Conservation (phyloP, 2,113 vertebrate species). For the Romanogobio albipinnatus region DNA sequence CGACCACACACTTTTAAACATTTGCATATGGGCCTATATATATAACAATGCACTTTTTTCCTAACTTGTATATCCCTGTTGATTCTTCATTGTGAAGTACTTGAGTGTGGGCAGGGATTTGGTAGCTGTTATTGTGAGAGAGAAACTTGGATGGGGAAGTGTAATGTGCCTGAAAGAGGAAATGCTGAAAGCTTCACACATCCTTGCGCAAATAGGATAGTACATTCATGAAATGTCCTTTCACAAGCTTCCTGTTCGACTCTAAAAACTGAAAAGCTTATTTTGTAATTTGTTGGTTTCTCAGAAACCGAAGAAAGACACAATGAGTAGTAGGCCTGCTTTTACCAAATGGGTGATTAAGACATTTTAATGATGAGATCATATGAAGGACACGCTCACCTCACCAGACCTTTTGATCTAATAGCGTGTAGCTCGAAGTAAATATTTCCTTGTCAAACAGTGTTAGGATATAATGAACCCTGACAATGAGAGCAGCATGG, state of each 20-base stretch:
- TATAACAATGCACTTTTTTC: background rate
- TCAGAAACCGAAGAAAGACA: conserved; percentile 41
- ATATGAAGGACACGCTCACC: background rate
- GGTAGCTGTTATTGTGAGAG: conserved; percentile 24
- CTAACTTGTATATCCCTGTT: background rate
- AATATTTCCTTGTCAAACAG: background rate
- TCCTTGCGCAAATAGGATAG: conserved; percentile 54
- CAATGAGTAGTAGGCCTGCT: conserved; percentile 23
- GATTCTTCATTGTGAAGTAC: conserved; percentile 9
- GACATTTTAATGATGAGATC: background rate
- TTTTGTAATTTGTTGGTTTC: conserved; percentile 48
- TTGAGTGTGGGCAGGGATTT: conserved; percentile 13
- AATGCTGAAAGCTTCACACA: conserved; percentile 57
- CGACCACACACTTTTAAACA: background rate
- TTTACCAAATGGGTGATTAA: background rate
- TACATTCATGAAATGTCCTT: conserved; percentile 63
- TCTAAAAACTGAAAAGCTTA: conserved; percentile 53
- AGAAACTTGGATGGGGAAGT: conserved; percentile 56
- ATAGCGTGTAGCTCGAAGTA: background rate
- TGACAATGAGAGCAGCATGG: background rate
- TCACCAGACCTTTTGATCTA: background rate
- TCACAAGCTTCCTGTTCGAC: conserved; percentile 59
- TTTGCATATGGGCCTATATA: background rate
- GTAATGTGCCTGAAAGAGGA: conserved; percentile 64
- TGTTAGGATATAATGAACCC: background rate